Percentiles rank a stretch among this genome's conserved stretches.
phyloP scores from a whole-genome alignment of 1,140 invertebrate species.

The Helicorthomorpha holstii region DNA sequence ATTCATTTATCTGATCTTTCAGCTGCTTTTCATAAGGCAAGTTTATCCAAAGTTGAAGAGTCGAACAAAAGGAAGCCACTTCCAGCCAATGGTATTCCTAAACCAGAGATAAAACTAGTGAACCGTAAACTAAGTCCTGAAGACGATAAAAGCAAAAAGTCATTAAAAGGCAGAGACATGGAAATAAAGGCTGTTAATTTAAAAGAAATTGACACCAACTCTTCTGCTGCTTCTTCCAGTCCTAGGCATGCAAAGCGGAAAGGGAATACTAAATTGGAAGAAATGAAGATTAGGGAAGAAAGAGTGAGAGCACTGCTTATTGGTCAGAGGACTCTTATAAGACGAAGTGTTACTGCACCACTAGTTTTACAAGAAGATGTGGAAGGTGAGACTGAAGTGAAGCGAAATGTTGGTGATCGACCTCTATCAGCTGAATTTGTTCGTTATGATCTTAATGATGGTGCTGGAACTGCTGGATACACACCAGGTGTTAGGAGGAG shows the following conservation, averaged over 20 bases:
- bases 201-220: neutral
- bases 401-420: neutral
- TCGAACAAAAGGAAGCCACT: neutral
- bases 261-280: too few relatives aligned
- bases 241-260: neutral
- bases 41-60: slow-evolving; percentile 8
- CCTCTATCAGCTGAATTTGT: neutral
- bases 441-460: neutral
- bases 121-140: neutral
- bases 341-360: neutral
- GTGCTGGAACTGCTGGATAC: slow-evolving; percentile 18
- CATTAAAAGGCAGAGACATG: neutral
- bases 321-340: neutral
- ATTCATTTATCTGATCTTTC: slow-evolving; percentile 18
- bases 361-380: neutral
- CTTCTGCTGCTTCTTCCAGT: neutral
- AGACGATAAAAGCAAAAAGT: neutral
- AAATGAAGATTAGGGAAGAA: too few relatives aligned
- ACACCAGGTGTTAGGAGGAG: slow-evolving; percentile 45
- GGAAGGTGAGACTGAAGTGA: too few relatives aligned
- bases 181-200: neutral
- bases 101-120: neutral
- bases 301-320: too few relatives aligned
- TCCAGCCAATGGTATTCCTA: neutral
- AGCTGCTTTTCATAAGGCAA: slow-evolving; percentile 15